Evolutionary conservation across 1,140 invertebrate species (phyloP).

Genomic region (Drosophila kanapiae): DNA sequence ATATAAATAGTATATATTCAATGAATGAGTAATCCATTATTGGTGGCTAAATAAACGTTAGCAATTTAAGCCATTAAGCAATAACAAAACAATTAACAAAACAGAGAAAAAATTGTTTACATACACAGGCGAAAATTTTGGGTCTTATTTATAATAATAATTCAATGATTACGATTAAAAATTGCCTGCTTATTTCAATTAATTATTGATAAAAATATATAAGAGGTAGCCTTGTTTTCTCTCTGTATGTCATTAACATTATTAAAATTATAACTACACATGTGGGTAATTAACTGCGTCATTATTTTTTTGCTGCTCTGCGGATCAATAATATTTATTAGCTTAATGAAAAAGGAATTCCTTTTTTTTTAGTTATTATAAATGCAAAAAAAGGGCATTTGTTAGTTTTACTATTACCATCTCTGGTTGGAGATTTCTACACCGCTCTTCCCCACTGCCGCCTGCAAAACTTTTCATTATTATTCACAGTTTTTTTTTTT

Average conservation of each 20-base stretch:
- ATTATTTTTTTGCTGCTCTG: background rate
- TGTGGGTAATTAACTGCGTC: conserved; percentile 2
- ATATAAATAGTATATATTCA: background rate
- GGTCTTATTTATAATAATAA: background rate
- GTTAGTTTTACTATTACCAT: conserved; percentile 6
- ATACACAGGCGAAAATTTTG: background rate
- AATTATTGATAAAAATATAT: no score
- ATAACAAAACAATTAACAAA: conserved; percentile 9
- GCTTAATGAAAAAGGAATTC: background rate
- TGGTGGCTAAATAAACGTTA: conserved; percentile 6
- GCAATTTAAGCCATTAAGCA: conserved; percentile 22
- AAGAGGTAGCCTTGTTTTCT: no score
- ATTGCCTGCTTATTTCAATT: no score
- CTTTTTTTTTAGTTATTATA: background rate
- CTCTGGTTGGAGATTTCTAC: conserved; percentile 1
- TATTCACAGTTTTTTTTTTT: conserved; percentile 21
- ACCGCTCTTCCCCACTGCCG: background rate
- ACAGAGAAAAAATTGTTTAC: background rate
- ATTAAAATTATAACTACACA: conserved; percentile 3
- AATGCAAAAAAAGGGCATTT: conserved; percentile 19
- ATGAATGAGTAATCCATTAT: conserved; percentile 13
- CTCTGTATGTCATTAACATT: background rate
- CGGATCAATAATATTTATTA: conserved; percentile 15
- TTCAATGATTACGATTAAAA: no score
- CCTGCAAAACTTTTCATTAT: conserved; percentile 32